Conservation (phyloP, 2,113 vertebrate genomes). For the Sciurus niger region DNA sequence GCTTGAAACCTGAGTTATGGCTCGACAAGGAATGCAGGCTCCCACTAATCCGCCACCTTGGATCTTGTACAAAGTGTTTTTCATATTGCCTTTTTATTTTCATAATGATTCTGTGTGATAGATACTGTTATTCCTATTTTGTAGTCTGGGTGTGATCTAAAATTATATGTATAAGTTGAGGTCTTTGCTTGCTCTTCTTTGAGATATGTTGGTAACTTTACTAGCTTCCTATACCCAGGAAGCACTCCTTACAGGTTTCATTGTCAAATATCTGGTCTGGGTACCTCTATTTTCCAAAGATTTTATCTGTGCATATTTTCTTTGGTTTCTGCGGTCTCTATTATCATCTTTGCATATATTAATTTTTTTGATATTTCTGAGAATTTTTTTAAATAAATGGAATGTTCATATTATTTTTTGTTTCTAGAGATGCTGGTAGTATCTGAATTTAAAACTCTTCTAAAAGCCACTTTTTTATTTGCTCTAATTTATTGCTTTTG, state of each 20-base stretch:
- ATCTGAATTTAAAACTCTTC: background rate
- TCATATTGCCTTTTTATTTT: background rate
- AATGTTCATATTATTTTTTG: background rate
- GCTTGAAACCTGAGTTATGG: no score
- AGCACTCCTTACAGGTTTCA: background rate
- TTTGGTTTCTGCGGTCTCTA: background rate
- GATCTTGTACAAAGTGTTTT: background rate
- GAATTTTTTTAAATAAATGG: background rate
- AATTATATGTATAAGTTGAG: background rate
- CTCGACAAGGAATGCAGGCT: no score
- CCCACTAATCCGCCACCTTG: no score
- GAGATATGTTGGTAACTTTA: background rate
- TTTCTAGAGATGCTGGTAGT: background rate
- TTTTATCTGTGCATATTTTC: background rate
- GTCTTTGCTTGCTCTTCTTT: background rate
- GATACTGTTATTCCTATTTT: background rate
- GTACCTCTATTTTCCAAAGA: background rate
- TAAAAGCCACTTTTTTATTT: constrained; percentile 37
- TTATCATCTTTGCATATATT: background rate
- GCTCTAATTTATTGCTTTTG: constrained; percentile 43
- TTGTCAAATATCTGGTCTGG: background rate
- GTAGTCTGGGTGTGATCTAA: background rate
- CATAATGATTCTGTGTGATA: background rate
- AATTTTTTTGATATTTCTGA: background rate
- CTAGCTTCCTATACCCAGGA: background rate